Percentiles rank a stretch among this genome's conserved stretches.
These are phyloP conservation scores for Cristatella mucedo DNA, from an alignment of 2,888 invertebrate species.

Conservation along the genomic window DNA sequence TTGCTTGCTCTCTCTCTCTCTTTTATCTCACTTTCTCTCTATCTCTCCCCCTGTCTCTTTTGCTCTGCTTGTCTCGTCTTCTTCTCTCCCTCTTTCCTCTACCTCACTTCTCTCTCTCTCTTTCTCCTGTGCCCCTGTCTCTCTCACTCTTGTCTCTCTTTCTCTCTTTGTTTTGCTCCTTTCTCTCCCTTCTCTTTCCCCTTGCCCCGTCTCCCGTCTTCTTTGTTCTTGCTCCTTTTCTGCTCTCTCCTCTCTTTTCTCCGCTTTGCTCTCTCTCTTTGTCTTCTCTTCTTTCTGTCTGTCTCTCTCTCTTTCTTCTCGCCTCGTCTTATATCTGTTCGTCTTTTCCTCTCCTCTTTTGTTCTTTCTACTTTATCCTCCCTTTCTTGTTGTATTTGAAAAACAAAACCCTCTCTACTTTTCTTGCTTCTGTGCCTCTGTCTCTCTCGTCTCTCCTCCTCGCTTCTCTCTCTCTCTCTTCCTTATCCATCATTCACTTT, in stretches of 20 bases:
- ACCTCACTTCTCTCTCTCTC: neutral
- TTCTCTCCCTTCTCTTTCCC: neutral
- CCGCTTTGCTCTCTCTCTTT: no score
- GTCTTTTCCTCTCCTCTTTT: neutral
- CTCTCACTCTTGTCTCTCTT: no score
- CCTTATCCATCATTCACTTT: slow-evolving; percentile 3
- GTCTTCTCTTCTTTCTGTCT: neutral
- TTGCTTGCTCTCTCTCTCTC: neutral
- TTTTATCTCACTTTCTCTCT: slow-evolving; percentile 1
- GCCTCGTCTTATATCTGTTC: neutral
- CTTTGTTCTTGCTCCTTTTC: no score
- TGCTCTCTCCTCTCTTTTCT: neutral
- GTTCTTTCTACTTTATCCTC: no score
- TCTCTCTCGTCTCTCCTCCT: neutral
- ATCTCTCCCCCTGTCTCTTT: neutral
- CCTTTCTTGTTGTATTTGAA: no score
- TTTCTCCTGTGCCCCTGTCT: neutral
- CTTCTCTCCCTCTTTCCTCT: neutral
- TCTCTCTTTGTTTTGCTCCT: neutral
- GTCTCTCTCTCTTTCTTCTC: neutral
- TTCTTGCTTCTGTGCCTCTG: neutral
- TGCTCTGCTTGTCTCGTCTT: neutral
- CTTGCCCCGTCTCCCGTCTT: neutral
- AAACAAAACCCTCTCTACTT: neutral
- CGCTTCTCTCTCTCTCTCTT: neutral